Percentiles rank a stretch among this genome's conserved stretches.
phyloP scores from a whole-genome alignment of 2,113 vertebrate genomes.

The Mormyrus lacerda region DNA sequence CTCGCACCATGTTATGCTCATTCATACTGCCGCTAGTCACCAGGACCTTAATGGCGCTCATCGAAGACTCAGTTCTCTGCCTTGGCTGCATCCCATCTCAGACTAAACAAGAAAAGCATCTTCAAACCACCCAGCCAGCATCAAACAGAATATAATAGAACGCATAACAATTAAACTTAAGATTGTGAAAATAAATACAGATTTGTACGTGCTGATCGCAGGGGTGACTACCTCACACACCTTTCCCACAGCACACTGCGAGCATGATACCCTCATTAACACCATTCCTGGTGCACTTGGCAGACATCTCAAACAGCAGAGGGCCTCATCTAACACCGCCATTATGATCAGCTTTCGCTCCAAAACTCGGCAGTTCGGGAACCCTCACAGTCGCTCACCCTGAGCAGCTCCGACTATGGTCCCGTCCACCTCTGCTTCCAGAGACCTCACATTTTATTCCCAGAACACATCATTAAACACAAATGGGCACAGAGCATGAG shows the following conservation, averaged over 20 bases:
- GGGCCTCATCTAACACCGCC: not conserved
- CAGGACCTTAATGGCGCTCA: not conserved
- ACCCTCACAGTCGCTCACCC: not conserved
- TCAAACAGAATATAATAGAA: not conserved
- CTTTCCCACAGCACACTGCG: not conserved
- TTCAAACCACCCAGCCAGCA: not conserved
- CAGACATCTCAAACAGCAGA: not conserved
- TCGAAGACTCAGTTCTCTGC: not conserved
- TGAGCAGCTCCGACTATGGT: not conserved
- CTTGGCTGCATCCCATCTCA: not conserved
- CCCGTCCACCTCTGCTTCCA: not conserved
- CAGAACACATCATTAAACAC: not conserved
- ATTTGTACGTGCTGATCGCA: not conserved
- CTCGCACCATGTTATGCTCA: not conserved
- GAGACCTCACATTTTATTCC: not conserved
- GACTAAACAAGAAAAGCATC: not conserved
- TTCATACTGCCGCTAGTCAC: not conserved
- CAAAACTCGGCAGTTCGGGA: no score
- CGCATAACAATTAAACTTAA: not conserved
- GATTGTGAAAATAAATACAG: not conserved
- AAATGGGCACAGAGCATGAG: not conserved
- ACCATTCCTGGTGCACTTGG: not conserved
- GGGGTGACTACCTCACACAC: not conserved
- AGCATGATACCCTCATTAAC: not conserved
- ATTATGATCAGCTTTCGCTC: not conserved